Percentiles rank a stretch among this genome's conserved stretches.
Conservation (phyloP, 2,888 invertebrate species). For the Nomada fabriciana region DNA sequence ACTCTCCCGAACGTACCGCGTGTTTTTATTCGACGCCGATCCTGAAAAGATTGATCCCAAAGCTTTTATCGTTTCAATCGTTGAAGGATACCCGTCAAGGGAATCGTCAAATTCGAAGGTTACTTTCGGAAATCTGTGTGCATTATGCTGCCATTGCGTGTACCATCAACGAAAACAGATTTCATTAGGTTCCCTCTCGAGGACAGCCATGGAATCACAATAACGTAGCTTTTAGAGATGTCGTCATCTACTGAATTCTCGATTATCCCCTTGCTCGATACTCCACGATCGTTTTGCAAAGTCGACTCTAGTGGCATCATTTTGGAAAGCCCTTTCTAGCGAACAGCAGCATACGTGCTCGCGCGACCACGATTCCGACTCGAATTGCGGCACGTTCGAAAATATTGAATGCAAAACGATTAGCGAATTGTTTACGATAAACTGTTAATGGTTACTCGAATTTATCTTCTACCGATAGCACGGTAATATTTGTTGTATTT, state of each 20-base stretch:
- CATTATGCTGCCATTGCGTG: not conserved
- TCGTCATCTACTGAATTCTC: conserved; percentile 33
- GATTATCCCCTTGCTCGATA: not conserved
- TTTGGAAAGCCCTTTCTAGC: conserved; percentile 9
- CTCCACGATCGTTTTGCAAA: not conserved
- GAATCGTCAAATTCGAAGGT: conserved; percentile 30
- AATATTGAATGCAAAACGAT: not conserved
- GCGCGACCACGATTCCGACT: not conserved
- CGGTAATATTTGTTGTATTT: not conserved
- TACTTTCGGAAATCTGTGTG: conserved; percentile 40
- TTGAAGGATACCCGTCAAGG: not conserved
- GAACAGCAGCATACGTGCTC: conserved; percentile 5
- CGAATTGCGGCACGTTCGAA: not conserved
- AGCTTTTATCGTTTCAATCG: not conserved
- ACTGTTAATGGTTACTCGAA: not conserved
- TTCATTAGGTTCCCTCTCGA: conserved; percentile 25
- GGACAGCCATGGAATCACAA: conserved; percentile 37
- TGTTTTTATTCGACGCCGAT: not conserved
- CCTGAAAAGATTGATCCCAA: not conserved
- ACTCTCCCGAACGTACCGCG: not conserved
- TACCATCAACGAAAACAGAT: conserved; percentile 3
- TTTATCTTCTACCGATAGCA: not conserved
- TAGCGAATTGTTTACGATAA: not conserved
- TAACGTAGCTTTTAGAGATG: conserved; percentile 17
- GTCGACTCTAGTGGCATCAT: not conserved